Base-by-base conservation (phyloP, 30 jellyfish, hydroid and myxozoan genomes). In the Phacellophora camtschatica region DNA sequence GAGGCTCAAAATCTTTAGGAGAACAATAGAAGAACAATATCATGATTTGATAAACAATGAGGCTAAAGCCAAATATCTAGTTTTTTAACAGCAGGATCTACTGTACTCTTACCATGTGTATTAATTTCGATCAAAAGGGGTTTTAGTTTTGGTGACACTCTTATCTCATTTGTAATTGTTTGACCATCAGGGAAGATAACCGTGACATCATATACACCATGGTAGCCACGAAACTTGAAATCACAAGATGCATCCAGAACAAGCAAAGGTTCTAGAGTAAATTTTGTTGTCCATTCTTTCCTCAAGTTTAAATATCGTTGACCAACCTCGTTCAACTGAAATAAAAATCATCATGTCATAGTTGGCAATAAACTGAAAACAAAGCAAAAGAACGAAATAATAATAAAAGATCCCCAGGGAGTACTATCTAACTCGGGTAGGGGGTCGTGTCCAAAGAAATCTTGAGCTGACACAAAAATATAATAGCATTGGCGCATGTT, bases 171-270 rank as follows among this genome's bases (percentile, higher is more conserved):
- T 45, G 71, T 24, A 20, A 89, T 73, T 19, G 3, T 28, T 45
- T 82, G 95, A 3, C 97, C 97, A 73, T 89, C 97, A 18, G 97
- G 97, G 20, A 89, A 89, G 34, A 56, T 7, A 15, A 89, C 78
- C 20, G 77, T 79, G 58, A 89, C 35, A 25, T 62, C 85, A 49
- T 89, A 78, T 9, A 45, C 34, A 25, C 97, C 97, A 67, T 81
- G 95, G 34, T 41, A 82, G 18, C 88, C 95, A 8, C 92, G 83
- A 53, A 89, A 89, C 35, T 65, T 67, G 85, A 89, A 89, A 8
- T 71, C 94, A 25, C 95, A 75, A 18, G 79, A 50, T 25, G 64
- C 33, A 13, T 71, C 77, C n/a, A 27, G 30, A 41, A 82, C 83
- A 6, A 12, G 9, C 0, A 76, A 58, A 29, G 97, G 95, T 46